Base-by-base conservation (phyloP, 2,797 vertebrate species). In the Peromyscus eremicus region DNA sequence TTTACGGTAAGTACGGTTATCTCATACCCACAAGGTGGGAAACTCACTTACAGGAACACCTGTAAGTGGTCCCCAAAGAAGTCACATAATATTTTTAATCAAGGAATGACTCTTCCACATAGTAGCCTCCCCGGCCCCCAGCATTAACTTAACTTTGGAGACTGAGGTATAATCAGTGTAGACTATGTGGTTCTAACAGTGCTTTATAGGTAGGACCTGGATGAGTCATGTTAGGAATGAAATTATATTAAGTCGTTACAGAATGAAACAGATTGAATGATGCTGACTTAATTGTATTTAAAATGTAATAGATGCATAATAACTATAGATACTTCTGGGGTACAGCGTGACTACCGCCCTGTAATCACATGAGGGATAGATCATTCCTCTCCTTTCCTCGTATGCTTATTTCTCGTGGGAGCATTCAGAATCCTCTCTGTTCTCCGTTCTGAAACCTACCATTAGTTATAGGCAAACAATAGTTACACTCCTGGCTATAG, bases 21-120 rank as follows among this genome's bases (percentile, higher is more conserved):
- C 43, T 92, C 14, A 88, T 89, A 76, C n/a, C 17, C 34, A 86
- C 40, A 92, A 85, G 75, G 73, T 91, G 46, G 70, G 70, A 94
- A 96, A 62, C 46, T 23, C 49, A 2, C 1, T 46, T 10, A 25
- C 92, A 89, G 64, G 81, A 89, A 34, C 34, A 88, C 90, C 40
- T 93, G 46, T 89, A 57, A 95, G 46, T 60, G 43, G 9, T 62
- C 76, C 80, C 77, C 8, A 70, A 87, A 43, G 40, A 37, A 29
- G 49, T 68, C 5, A 62, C 32, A 73, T 76, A 5, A 84, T 40
- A 10, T 17, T 37, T 97, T 94, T 77, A 96, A 91, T 68, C 37
- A 91, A 85, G 21, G 77, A 71, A 40, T 52, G 8, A 14, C 11
- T 68, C 46, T 82, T 91, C 94, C 49, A 75, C 64, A 83, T 5